Evolutionary conservation across 2,888 invertebrate species (phyloP).

Genomic region (Myopa testacea): DNA sequence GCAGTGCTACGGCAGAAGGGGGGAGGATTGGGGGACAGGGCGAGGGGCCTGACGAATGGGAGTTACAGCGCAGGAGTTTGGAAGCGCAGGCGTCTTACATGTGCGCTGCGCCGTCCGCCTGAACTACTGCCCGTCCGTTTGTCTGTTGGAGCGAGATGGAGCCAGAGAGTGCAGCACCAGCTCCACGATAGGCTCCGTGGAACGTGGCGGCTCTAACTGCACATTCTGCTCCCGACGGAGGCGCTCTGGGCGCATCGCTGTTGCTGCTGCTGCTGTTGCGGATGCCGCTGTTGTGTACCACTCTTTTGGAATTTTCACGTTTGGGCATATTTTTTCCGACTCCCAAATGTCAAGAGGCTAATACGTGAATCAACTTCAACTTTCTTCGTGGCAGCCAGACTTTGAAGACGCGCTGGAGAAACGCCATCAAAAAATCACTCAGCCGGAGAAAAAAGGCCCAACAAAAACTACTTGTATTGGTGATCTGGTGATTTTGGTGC

Average conservation of each 20-base stretch:
- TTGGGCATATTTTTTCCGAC: constrained; percentile 44
- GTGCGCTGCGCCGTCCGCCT: background rate
- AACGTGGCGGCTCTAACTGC: constrained; percentile 37
- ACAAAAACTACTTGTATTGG: background rate
- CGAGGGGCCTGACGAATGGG: background rate
- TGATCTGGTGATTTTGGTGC: background rate
- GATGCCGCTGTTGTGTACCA: constrained; percentile 51
- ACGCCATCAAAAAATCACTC: constrained; percentile 4
- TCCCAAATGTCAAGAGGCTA: constrained; percentile 65
- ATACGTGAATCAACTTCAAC: constrained; percentile 65
- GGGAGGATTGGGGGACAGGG: constrained; percentile 17
- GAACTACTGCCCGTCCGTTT: constrained; percentile 15
- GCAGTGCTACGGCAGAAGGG: constrained; percentile 41
- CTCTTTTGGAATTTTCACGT: constrained; percentile 31
- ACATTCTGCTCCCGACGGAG: constrained; percentile 24
- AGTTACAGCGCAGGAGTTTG: constrained; percentile 4
- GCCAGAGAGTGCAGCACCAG: constrained; percentile 25
- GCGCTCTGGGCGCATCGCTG: constrained; percentile 27
- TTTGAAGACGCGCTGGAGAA: background rate
- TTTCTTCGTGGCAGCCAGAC: constrained; percentile 6
- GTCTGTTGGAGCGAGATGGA: background rate
- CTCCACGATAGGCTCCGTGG: constrained; percentile 38
- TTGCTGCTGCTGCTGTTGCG: constrained; percentile 33
- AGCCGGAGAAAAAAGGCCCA: background rate
- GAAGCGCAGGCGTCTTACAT: constrained; percentile 10